A percentile compares a stretch with the other conserved stretches of the same genome.
These are phyloP conservation scores for Himantopus leucocephalus DNA, from an alignment of 2,113 vertebrate species.

Conservation along the genomic window DNA sequence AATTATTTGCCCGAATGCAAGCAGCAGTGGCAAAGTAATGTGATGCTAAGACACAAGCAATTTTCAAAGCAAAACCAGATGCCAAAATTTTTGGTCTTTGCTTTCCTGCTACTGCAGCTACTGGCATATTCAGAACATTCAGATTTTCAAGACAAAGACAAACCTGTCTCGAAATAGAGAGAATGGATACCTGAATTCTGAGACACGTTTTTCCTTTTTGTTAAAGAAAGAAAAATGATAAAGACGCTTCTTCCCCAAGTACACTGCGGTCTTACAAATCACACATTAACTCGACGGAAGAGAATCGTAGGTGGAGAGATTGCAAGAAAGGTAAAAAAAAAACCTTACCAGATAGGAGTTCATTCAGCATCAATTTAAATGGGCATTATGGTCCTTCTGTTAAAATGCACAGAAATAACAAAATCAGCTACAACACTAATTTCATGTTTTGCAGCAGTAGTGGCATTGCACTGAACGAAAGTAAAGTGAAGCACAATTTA, in stretches of 20 bases:
- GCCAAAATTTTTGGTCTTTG: background rate
- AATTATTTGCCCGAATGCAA: background rate
- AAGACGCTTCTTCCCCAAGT: constrained; percentile 67
- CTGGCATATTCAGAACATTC: background rate
- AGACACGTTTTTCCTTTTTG: constrained; percentile 42
- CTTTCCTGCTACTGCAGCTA: background rate
- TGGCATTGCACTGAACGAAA: background rate
- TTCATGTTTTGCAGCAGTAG: background rate
- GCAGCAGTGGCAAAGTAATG: background rate
- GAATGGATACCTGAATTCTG: background rate
- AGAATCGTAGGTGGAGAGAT: constrained; percentile 76
- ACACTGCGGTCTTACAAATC: constrained; percentile 70
- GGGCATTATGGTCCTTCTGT: background rate
- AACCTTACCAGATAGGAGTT: background rate
- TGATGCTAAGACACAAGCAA: background rate
- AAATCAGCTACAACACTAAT: background rate
- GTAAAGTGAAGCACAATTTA: background rate
- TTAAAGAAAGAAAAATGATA: constrained; percentile 77
- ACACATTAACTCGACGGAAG: constrained; percentile 55
- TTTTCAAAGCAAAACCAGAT: background rate
- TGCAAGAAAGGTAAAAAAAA: constrained; percentile 71
- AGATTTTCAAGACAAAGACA: background rate
- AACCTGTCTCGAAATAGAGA: background rate
- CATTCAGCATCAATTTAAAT: background rate
- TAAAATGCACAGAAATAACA: background rate